Conservation (phyloP, 1,140 invertebrate genomes). For the Papilio polytes region DNA sequence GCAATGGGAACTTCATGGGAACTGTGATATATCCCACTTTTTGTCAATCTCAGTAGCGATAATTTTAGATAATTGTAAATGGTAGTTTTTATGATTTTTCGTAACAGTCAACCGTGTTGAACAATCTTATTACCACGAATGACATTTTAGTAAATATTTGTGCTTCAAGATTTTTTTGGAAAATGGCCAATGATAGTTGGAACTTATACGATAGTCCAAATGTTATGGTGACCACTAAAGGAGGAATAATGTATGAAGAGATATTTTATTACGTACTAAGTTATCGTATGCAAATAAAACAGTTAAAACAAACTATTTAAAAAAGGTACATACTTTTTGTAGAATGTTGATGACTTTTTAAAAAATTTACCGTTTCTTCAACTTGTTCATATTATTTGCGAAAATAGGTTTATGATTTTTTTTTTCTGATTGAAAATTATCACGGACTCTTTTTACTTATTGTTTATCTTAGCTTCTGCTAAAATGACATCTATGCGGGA, state of each 20-base stretch:
- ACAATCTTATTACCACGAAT: no score
- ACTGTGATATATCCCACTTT: conserved; percentile 16
- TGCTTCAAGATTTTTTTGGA: no score
- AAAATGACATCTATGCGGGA: no score
- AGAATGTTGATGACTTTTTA: conserved; percentile 17
- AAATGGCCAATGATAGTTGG: no score
- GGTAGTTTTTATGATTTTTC: no score
- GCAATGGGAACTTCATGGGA: neutral
- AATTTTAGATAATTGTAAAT: neutral
- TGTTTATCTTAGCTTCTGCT: neutral
- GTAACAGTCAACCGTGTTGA: no score
- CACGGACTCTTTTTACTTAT: neutral
- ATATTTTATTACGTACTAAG: neutral
- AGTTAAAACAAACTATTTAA: neutral
- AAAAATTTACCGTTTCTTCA: neutral
- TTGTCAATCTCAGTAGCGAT: conserved; percentile 3
- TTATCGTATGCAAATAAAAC: neutral
- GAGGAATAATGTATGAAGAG: no score
- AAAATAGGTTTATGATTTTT: no score
- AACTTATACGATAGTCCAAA: no score
- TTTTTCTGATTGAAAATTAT: no score
- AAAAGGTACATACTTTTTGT: neutral
- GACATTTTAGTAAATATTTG: no score
- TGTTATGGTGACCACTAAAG: no score
- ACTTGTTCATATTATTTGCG: neutral